Percentiles rank a stretch among this genome's conserved stretches.
These are phyloP conservation scores for Acleris laterana DNA, from an alignment of 2,888 invertebrate species.

Conservation along the genomic window DNA sequence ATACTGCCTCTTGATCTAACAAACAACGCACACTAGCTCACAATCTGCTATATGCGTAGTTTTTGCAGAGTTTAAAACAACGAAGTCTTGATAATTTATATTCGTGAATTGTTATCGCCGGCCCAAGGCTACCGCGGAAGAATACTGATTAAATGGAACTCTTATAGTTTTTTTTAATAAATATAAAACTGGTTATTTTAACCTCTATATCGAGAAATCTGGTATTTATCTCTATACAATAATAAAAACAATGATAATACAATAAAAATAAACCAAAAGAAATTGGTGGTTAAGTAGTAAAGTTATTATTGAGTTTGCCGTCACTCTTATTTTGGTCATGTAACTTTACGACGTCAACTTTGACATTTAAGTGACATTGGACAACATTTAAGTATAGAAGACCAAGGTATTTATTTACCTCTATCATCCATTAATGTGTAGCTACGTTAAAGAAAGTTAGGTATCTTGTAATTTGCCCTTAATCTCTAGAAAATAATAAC, in stretches of 20 bases:
- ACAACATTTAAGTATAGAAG: too few species aligned
- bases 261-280: too few species aligned
- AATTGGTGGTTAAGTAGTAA: too few species aligned
- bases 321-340: background rate
- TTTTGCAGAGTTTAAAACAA: slow-evolving; percentile 45
- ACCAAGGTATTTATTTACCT: too few species aligned
- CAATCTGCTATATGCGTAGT: slow-evolving; percentile 61
- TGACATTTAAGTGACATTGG: too few species aligned
- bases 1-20: slow-evolving; percentile 41
- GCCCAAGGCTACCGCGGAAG: slow-evolving; percentile 23
- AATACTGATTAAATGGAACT: slow-evolving; percentile 19
- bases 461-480: too few species aligned
- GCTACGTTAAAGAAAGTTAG: too few species aligned
- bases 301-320: too few species aligned
- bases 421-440: too few species aligned
- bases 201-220: slow-evolving; percentile 3
- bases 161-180: slow-evolving; percentile 5
- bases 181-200: slow-evolving; percentile 11
- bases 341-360: too few species aligned
- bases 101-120: slow-evolving; percentile 51
- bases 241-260: background rate
- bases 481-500: too few species aligned
- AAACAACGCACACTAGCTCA: slow-evolving; percentile 42
- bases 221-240: background rate
- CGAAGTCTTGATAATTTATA: slow-evolving; percentile 50